A percentile compares a stretch with the other conserved stretches of the same genome.
phyloP scores from a whole-genome alignment of 2,113 vertebrate species.

The Podarcis muralis region DNA sequence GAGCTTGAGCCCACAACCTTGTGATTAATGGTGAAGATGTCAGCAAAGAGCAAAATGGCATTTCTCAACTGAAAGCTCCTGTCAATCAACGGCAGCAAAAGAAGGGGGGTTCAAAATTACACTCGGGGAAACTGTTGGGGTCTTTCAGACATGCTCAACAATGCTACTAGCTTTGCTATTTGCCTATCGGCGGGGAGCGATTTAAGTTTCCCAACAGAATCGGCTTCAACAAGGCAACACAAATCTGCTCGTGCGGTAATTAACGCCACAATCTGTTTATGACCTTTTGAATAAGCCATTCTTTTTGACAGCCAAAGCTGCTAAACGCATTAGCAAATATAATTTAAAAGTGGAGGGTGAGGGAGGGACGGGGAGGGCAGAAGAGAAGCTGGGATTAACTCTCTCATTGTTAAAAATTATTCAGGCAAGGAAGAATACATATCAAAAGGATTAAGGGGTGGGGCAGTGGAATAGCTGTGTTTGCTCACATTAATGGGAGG shows the following conservation, averaged over 20 bases:
- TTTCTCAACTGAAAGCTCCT: background rate
- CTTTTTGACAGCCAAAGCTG: constrained; percentile 50
- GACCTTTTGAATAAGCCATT: constrained; percentile 41
- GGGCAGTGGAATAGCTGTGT: too few relatives aligned
- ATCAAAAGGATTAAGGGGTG: background rate
- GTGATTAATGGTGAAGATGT: background rate
- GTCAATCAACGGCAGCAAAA: background rate
- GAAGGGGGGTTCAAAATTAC: background rate
- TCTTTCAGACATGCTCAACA: background rate
- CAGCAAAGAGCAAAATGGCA: background rate
- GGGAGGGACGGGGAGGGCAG: background rate
- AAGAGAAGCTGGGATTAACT: constrained; percentile 25
- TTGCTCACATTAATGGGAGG: background rate
- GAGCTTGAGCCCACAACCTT: too few relatives aligned
- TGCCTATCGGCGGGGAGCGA: background rate
- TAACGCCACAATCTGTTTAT: constrained; percentile 54
- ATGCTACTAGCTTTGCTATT: background rate
- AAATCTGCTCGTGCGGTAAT: constrained; percentile 31
- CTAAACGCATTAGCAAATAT: constrained; percentile 39
- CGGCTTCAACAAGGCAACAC: background rate
- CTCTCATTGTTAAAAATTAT: constrained; percentile 45
- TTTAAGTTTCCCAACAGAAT: constrained; percentile 7
- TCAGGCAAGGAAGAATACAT: background rate
- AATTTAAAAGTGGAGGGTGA: constrained; percentile 14
- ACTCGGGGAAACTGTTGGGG: background rate